Evolutionary conservation across 2,797 vertebrate species (phyloP), one percentile per base, ranked within the genome.

Genomic region (Mallotus villosus): DNA sequence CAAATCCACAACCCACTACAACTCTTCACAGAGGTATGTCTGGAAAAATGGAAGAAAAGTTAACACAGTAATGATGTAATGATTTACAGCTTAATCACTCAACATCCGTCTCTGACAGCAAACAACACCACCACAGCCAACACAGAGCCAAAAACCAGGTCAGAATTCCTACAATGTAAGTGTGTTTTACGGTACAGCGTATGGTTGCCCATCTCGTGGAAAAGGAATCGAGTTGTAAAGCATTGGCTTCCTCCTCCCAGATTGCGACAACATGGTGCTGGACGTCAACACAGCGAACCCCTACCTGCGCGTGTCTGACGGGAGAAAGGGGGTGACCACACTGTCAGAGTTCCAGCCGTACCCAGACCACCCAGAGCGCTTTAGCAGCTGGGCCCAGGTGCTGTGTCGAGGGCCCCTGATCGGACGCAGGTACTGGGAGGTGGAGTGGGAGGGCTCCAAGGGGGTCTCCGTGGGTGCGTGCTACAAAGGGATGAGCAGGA

Each of bases 371-470:
- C 87, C 81, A 0, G 86, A 92, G 2, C 87, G 91, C 75, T 93
- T 94, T 84, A 79, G 75, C 79, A 82, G 74, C 75, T 94, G 92
- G 92, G 89, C 91, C 19, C 92, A 94, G 85, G 91, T 93, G 17
- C 84, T 94, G 77, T 89, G 92, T 67, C 64, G 77, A 9, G 86
- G 90, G 0, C 90, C 88, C 1, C 81, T 90, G 80, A 87, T 89
- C 0, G 88, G 89, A 0, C 88, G 88, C 71, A 86, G 88, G 75
- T 94, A 94, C 85, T 94, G 92, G 92, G 93, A 94, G 82, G 92
- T 90, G 0, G 91, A 93, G 72, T 92, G 92, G 92, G 61, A 73
- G 0, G 92, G 91, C 0, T 77, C 49, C 0, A 81, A 86, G 4
- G 89, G 89, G 0, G 89, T 90, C 6, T 92, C 90, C 3, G 60